Base-by-base conservation (phyloP, 2,888 invertebrate genomes). In the Urechis unicinctus region DNA sequence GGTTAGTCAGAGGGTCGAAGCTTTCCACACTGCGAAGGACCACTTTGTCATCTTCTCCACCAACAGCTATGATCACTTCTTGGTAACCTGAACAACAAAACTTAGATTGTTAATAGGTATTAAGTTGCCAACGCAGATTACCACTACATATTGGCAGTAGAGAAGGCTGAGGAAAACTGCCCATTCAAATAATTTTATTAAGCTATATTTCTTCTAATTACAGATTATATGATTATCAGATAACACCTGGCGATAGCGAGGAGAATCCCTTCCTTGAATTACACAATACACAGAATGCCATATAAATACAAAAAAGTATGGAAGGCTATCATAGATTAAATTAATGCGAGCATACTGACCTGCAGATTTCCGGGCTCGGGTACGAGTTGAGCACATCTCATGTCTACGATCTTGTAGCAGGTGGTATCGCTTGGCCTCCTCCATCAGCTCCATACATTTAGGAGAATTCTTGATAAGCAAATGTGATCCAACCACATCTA, bases 31-130 rank as follows among this genome's bases (percentile, higher is more conserved):
- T 80, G 28, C 81, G 67, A 21, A 81, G 64, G 5, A 81, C 81
- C 5, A 81, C 80, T 66, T 81, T 81, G 66, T 81, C 81, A 68
- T 81, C 81, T 67, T 81, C 81, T 17, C 81, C 81, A 28, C 81
- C 81, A 24, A 81, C 80, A 50, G 80, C 79, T 36, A 81, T 79
- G 50, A 81, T 79, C 29, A 81, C 80, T 61, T 76, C 75, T 54
- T 61, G 60, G 36, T 65, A 58, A 41, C 71, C 71, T 71, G 49
- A 5, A 56, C 45, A 36, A 9, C 29, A 21, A 42, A 51, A 42
- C 43, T 41, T 47, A 55, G 28, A 36, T 13, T 13, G 13, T 36
- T 36, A 9, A 36, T 13, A 36, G n/a, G n/a, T n/a, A n/a, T n/a
- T n/a, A n/a, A n/a, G n/a, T n/a, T n/a, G n/a, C n/a, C n/a, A n/a